Base-by-base conservation (phyloP, 2,888 invertebrate species). In the Sialis fuliginosa region DNA sequence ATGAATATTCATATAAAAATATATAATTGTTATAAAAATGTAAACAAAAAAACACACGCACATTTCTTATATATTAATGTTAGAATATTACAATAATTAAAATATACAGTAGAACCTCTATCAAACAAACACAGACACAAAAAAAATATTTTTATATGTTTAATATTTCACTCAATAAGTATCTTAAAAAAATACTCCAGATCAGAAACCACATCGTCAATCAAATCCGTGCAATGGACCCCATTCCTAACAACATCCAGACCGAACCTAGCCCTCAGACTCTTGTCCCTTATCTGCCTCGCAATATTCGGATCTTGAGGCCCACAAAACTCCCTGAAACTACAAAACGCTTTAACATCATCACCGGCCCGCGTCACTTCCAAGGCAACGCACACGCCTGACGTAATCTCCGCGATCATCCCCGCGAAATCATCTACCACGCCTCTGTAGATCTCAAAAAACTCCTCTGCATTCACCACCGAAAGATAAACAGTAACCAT, bases 231-330 rank as follows among this genome's bases (percentile, higher is more conserved):
- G 61, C 93, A 93, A 62, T 95, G 95, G 6, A 95, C 70, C 5
- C 87, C 92, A 66, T 95, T 95, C 59, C 80, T 75, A 22, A 88
- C 76, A 66, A 84, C 88, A 39, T 78, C 80, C 39, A 72, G 74
- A 0, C 95, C 95, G 64, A 83, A 87, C 57, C 77, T 76, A 1
- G 92, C 91, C 55, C 95, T 71, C 39, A 95, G 62, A 0, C 90
- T 86, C 53, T 82, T 69, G 0, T 93, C 91, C 10, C 91, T 73
- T 46, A 95, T 67, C 53, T 89, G 76, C 54, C 81, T 75, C 0
- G 89, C 92, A 49, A 92, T 80, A 61, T 90, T 88, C n/a, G 93
- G 87, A 71, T 95, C 92, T 53, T 77, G 70, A 2, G 95, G 95
- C 1, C 95, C 95, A 51, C 81, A 83, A 52, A 90, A 72, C 58